Evolutionary conservation across 2,113 vertebrate genomes (phyloP).

Genomic region (Accipiter virgatus): DNA sequence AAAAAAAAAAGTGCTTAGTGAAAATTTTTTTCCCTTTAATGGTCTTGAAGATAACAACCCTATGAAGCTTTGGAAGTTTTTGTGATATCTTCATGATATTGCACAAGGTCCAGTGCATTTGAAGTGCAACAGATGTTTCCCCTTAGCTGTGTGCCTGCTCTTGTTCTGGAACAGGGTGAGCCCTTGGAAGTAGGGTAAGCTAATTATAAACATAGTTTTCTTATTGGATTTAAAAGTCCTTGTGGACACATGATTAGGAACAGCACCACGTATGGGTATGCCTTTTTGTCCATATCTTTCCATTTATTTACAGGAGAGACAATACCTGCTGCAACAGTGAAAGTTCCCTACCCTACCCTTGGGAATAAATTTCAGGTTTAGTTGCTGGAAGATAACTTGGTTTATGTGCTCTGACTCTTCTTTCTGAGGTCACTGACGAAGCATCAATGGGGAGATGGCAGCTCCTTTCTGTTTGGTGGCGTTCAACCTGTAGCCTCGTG

Average conservation of each 20-base stretch:
- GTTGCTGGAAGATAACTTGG: not conserved
- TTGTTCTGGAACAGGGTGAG: not conserved
- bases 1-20: not conserved
- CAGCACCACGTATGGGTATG: not conserved
- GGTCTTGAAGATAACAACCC: not conserved
- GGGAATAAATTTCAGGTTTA: not conserved
- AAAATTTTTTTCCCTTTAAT: conserved; percentile 12
- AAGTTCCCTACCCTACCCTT: not conserved
- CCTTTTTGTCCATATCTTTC: not conserved
- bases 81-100: not conserved
- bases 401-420: not conserved
- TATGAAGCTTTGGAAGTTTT: not conserved
- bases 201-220: not conserved
- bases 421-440: not conserved
- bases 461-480: not conserved
- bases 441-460: not conserved
- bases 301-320: not conserved
- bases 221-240: not conserved
- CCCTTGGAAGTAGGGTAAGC: not conserved
- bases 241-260: not conserved
- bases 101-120: not conserved
- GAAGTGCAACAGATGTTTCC: conserved; percentile 1
- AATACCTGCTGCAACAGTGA: not conserved
- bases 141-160: not conserved
- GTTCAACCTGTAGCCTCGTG: not conserved